Evolutionary conservation across 1,140 invertebrate genomes (phyloP).

Genomic region (Bombus fervidus): DNA sequence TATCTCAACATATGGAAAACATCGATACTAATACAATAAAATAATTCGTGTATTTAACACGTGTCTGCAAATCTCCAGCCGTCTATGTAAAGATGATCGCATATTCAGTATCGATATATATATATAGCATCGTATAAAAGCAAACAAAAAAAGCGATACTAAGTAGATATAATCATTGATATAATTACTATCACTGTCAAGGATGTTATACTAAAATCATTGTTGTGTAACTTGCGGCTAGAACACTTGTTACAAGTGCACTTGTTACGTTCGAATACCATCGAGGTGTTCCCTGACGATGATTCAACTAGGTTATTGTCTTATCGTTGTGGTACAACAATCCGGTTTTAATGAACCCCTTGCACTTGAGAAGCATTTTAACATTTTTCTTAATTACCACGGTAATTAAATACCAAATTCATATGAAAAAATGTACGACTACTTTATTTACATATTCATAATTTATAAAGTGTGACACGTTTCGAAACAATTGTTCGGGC

Average conservation of each 20-base stretch:
- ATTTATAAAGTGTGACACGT: neutral
- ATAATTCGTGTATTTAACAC: neutral
- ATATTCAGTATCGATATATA: neutral
- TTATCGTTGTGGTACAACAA: neutral
- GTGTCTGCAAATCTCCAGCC: too few species aligned
- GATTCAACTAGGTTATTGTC: neutral
- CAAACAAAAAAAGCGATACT: neutral
- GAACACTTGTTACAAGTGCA: neutral
- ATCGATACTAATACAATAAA: too few species aligned
- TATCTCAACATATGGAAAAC: neutral
- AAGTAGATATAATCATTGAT: neutral
- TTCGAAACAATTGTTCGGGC: neutral
- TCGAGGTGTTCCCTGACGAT: neutral
- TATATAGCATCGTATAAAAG: too few species aligned
- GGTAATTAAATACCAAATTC: neutral
- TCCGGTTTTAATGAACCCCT: neutral
- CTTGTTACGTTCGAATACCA: neutral
- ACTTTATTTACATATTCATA: neutral
- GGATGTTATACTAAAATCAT: neutral
- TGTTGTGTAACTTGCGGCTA: neutral
- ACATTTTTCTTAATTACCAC: neutral
- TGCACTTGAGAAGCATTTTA: neutral
- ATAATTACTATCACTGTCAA: neutral
- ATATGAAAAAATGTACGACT: neutral
- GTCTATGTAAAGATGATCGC: too few species aligned